A percentile compares a stretch with the other conserved stretches of the same genome.
Evolutionary conservation across 64 coral and sea anemone genomes (phyloP).

Genomic region (Dendronephthya gigantea): DNA sequence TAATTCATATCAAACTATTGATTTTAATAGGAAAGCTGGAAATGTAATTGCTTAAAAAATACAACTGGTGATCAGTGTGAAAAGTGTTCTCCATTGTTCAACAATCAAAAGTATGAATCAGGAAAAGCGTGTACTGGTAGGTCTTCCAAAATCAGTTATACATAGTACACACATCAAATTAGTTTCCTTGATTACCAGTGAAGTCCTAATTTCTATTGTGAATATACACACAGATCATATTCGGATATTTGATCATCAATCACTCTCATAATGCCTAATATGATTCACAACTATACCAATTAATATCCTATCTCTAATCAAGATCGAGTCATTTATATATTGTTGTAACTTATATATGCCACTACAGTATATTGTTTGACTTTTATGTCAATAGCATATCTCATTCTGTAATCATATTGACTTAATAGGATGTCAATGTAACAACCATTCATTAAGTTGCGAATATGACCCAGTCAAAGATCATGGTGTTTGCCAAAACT

Average conservation of each 20-base stretch:
- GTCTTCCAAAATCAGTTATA: not conserved
- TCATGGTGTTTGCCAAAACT: conserved; percentile 73
- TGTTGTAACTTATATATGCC: no score
- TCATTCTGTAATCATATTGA: not conserved
- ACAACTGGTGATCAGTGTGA: conserved; percentile 65
- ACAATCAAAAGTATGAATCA: conserved; percentile 61
- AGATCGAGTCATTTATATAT: no score
- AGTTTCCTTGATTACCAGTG: no score
- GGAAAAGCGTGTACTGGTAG: conserved; percentile 68
- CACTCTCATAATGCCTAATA: no score
- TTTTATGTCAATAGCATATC: no score
- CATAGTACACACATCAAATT: no score
- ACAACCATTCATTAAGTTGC: conserved; percentile 70
- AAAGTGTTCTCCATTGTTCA: conserved; percentile 63
- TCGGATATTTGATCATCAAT: no score
- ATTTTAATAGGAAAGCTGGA: conserved; percentile 43
- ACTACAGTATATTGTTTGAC: no score
- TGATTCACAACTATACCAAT: no score
- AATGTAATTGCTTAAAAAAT: conserved; percentile 76
- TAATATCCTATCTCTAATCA: no score
- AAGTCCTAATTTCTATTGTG: no score
- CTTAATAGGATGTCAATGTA: conserved; percentile 59
- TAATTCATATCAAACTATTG: not conserved
- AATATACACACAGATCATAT: no score
- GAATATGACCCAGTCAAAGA: conserved; percentile 46